Evolutionary conservation across 2,797 vertebrate species (phyloP).

Genomic region (Scyliorhinus canicula): DNA sequence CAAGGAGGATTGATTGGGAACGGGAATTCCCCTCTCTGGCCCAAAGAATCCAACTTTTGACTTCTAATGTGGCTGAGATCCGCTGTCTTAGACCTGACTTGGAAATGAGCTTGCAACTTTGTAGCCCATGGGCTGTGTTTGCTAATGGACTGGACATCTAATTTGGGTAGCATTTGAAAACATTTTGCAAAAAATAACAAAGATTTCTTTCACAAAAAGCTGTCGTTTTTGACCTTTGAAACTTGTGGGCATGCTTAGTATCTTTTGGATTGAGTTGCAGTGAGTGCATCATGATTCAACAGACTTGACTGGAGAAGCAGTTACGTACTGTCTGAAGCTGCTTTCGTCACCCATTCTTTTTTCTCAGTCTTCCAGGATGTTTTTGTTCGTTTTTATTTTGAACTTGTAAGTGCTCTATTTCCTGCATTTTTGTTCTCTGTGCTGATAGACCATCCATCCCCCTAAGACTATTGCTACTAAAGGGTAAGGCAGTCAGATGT

Average conservation of each 20-base stretch:
- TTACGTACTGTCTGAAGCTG: background rate
- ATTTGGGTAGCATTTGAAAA: background rate
- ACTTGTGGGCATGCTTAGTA: background rate
- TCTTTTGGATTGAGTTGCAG: background rate
- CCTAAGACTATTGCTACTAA: background rate
- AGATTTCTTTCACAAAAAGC: background rate
- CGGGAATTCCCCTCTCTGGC: background rate
- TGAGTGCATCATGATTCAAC: background rate
- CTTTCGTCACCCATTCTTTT: background rate
- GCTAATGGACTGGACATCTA: background rate
- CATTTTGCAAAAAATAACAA: background rate
- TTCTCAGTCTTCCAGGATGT: background rate
- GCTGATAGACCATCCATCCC: conserved; percentile 18
- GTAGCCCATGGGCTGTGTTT: background rate
- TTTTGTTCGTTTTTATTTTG: background rate
- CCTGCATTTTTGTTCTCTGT: background rate
- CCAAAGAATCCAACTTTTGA: background rate
- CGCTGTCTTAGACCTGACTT: background rate
- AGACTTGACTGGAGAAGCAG: background rate
- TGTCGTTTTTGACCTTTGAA: background rate
- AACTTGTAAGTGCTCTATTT: background rate
- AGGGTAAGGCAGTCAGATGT: conserved; percentile 12
- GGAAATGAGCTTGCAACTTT: background rate
- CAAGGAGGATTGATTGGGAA: too few species aligned
- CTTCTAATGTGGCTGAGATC: background rate